Base-by-base conservation (phyloP, 1,140 invertebrate species). In the Arctopsyche grandis region DNA sequence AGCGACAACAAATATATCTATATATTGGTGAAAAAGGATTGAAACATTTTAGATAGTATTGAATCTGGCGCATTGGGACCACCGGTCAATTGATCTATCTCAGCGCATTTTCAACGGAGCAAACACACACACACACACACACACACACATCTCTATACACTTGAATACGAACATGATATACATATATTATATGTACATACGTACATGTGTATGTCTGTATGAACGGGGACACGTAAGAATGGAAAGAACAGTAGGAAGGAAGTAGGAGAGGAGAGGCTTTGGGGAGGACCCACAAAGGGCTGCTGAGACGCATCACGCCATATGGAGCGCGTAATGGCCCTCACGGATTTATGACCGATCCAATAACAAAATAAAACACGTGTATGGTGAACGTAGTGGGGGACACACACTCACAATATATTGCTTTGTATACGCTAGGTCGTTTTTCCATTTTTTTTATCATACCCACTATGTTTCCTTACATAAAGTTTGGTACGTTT, bases 311-410 rank as follows among this genome's bases (percentile, higher is more conserved):
- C 74, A 76, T 76, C 77, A 48, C 74, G 79, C 74, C 79, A 80
- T 73, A 78, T 79, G 80, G 78, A 74, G 69, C 75, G 75, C 70
- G 75, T 80, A 82, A 80, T 82, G 71, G 79, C 66, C 75, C 76
- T 76, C 38, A 69, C 78, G 70, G 75, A 82, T 82, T 82, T 82
- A 82, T 82, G 75, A 46, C 69, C 73, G 75, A 80, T 78, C 81
- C 81, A 82, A 80, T 82, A 82, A 82, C 78, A 75, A 80, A 81
- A 81, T 81, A 82, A 82, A 75, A 78, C 76, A 79, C 75, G 58
- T 80, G 73, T 80, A 77, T 46, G 26, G 21, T 44, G 56, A 76
- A 76, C 56, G 29, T 38, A 22, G 29, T 29, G 38, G 63, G 16
- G 21, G 21, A 60, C 16, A 21, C 19, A 60, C 21, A 60, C 7